Percentiles rank a stretch among this genome's conserved stretches.
Evolutionary conservation across 2,797 vertebrate species (phyloP).

Genomic region (Carcharodon carcharias): DNA sequence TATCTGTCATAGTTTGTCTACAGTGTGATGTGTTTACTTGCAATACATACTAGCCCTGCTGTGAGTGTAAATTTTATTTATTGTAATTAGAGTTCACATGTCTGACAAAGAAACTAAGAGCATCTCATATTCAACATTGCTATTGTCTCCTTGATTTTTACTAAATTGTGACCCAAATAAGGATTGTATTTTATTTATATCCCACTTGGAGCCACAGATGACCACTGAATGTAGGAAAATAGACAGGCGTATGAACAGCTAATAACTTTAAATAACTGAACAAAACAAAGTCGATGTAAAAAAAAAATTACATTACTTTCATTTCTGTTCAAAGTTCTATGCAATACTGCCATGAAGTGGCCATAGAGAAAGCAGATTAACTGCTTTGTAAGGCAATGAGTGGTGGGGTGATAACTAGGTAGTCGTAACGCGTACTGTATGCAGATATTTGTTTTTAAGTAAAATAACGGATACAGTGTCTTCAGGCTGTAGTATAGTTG

Average conservation of each 20-base stretch:
- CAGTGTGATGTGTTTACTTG: constrained; percentile 64
- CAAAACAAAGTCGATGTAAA: constrained; percentile 47
- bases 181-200: constrained; percentile 46
- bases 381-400: constrained; percentile 52
- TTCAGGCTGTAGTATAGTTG: constrained; percentile 59
- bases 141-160: constrained; percentile 49
- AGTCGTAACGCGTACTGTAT: constrained; percentile 41
- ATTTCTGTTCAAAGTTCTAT: constrained; percentile 53
- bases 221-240: constrained; percentile 43
- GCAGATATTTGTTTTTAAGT: constrained; percentile 42
- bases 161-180: constrained; percentile 50
- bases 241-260: constrained; percentile 47
- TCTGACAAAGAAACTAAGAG: constrained; percentile 48
- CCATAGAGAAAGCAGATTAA: constrained; percentile 45
- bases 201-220: constrained; percentile 63
- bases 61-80: constrained; percentile 62
- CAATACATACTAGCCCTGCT: constrained; percentile 58
- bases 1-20: constrained; percentile 34
- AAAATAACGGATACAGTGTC: constrained; percentile 56
- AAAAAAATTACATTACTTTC: constrained; percentile 48
- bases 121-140: constrained; percentile 43
- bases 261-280: constrained; percentile 59
- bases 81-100: constrained; percentile 53
- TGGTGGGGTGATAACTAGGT: constrained; percentile 53
- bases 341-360: constrained; percentile 53